Conservation (phyloP, 2,113 vertebrate genomes). For the Gambusia affinis region DNA sequence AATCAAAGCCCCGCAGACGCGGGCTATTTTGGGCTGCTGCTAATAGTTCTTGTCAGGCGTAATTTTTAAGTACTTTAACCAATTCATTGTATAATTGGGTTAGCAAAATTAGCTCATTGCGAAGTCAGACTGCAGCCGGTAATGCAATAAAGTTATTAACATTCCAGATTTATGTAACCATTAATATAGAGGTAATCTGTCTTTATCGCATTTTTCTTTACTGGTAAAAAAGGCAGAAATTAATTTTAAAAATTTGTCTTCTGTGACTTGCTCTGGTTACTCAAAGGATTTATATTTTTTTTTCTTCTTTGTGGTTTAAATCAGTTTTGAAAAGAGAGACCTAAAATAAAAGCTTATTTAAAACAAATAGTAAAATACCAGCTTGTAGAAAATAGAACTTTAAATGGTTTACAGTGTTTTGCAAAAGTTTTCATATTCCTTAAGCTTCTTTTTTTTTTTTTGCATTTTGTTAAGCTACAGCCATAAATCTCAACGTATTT, state of each 20-base stretch:
- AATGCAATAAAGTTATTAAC: conserved; percentile 84
- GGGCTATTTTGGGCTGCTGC: conserved; percentile 76
- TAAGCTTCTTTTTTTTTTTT: not conserved
- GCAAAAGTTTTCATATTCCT: not conserved
- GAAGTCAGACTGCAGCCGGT: conserved; percentile 76
- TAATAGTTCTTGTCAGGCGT: conserved; percentile 82
- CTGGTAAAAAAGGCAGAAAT: conserved; percentile 54
- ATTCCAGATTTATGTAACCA: conserved; percentile 78
- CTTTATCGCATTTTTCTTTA: conserved; percentile 65
- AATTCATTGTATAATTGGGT: conserved; percentile 85
- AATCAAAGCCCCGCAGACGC: conserved; percentile 71
- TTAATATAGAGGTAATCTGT: conserved; percentile 68
- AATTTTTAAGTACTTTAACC: conserved; percentile 85
- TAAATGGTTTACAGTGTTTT: not conserved
- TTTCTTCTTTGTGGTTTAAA: not conserved
- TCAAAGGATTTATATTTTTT: not conserved
- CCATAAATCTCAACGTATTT: not conserved
- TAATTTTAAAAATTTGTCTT: conserved; percentile 42
- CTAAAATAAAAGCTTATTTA: not conserved
- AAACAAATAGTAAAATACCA: not conserved
- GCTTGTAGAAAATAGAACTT: not conserved
- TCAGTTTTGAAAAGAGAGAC: not conserved
- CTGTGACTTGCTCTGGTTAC: conserved; percentile 29
- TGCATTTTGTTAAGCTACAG: not conserved
- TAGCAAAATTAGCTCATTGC: conserved; percentile 84